Base-by-base conservation (phyloP, 2,113 vertebrate species). In the Zosterops hypoxanthus region DNA sequence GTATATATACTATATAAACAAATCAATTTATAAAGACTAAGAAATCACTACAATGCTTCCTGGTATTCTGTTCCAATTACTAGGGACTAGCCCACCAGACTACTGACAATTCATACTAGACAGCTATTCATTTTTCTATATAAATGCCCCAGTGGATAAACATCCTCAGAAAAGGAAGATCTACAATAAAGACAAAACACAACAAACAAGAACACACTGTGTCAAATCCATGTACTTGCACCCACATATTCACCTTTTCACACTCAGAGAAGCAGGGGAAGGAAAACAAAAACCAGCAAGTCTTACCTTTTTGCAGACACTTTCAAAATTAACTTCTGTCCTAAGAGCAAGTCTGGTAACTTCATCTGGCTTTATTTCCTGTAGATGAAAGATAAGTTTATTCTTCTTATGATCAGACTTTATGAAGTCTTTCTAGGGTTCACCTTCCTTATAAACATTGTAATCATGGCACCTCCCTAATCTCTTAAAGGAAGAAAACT, bases 271-370 rank as follows among this genome's bases (percentile, higher is more conserved):
- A 86, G 11, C 23, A 75, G 6, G 9, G 3, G 8, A 69, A 47
- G 29, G 4, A 57, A 72, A 78, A 33, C 5, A 79, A 66, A 66
- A 84, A 21, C 0, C 12, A 73, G 13, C 10, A 71, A 75, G 36
- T 14, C 90, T 86, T 97, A 98, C 98, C 97, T 98, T 98, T 98
- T 98, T 99, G 97, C 98, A 99, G 92, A 98, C 97, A 78, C 97
- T 96, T 55, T 99, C 98, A 96, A 99, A 99, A 96, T 89, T 98
- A 85, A 99, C 97, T 86, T 98, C 98, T 82, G 98, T 98, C 89
- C 97, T 96, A 94, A 99, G 98, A 83, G 99, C 99, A 56, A 98
- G 96, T 96, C 98, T 99, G 73, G 99, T 99, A 93, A 99, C 98
- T 87, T 92, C 59, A 97, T 99, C 99, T 31, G 98, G 98, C 81